These are phyloP conservation scores for Melanotaenia nigrans DNA, from an alignment of 2,797 vertebrate genomes.

Conservation along the genomic window DNA sequence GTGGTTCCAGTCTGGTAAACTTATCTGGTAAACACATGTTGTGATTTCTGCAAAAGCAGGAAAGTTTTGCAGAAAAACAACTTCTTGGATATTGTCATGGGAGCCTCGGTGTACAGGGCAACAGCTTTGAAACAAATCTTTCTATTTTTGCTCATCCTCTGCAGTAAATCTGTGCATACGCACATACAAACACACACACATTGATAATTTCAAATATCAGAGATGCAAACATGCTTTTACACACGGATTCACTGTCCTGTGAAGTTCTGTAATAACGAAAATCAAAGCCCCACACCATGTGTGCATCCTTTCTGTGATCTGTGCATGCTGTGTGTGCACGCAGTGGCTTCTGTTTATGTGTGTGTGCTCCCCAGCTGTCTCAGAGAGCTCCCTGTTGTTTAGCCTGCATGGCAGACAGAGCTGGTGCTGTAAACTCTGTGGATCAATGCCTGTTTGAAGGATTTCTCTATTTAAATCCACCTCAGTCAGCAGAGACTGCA, in stretches of 20 bases:
- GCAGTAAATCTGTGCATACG: slow-evolving; percentile 10
- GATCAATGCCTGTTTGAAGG: slow-evolving; percentile 74
- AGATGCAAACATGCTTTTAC: slow-evolving; percentile 19
- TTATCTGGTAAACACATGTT: slow-evolving; percentile 11
- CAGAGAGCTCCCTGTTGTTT: slow-evolving; percentile 61
- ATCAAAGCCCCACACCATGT: slow-evolving; percentile 49
- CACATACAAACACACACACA: slow-evolving; percentile 7
- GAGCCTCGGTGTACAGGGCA: slow-evolving; percentile 13
- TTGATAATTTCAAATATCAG: slow-evolving; percentile 29
- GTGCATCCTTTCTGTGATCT: slow-evolving; percentile 21
- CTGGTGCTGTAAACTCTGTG: slow-evolving; percentile 52
- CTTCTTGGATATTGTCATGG: slow-evolving; percentile 14
- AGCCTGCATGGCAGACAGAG: slow-evolving; percentile 53
- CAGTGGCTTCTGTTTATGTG: slow-evolving; percentile 4
- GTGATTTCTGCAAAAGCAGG: slow-evolving; percentile 7
- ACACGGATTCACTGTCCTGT: slow-evolving; percentile 21
- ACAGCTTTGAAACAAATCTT: slow-evolving; percentile 12
- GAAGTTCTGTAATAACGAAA: slow-evolving; percentile 43
- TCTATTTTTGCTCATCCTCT: slow-evolving; percentile 13
- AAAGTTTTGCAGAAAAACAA: slow-evolving; percentile 1
- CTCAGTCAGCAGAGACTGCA: slow-evolving; percentile 62
- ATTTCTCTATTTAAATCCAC: slow-evolving; percentile 68
- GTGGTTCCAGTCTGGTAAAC: background rate
- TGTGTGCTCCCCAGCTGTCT: slow-evolving; percentile 59
- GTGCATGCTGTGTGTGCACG: slow-evolving; percentile 2